Base-by-base conservation (phyloP, 1,140 invertebrate genomes). In the Thaumetopoea pityocampa region DNA sequence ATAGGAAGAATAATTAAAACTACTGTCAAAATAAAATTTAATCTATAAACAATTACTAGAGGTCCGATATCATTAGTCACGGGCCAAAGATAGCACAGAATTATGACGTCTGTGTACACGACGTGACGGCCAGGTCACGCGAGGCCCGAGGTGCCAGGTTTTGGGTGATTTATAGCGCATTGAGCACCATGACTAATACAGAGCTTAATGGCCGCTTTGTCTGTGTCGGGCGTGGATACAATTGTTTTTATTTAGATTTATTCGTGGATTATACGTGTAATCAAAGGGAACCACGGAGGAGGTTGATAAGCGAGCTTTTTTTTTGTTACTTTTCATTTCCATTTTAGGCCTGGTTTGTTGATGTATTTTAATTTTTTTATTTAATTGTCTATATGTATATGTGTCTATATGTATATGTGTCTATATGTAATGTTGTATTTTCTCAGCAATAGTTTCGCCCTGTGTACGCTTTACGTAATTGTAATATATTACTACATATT, bases 31-130 rank as follows among this genome's bases (percentile, higher is more conserved):
- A 32, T 42, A 27, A 57, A 51, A 18, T 51, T 56, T 61, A 54
- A 57, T 62, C 53, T 45, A 26, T 52, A 59, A 43, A 33, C 47
- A 52, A 67, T 74, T 67, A 73, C 40, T 52, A 62, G 43, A 40
- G 52, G 49, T 54, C 38, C 57, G 23, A 36, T 26, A 51, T 59
- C 54, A 66, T 78, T 72, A 78, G 73, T 83, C 67, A 73, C 62
- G 68, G 67, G 24, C 55, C 51, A 65, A 64, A 48, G 63, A 66
- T 74, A 74, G 72, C 63, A 65, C 57, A 67, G 47, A 79, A 79
- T 83, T 79, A 80, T 79, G 73, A 83, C 71, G 76, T 80, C 73
- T 71, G 45, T 48, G 47, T 54, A 52, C 51, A 53, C 65, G 56
- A 65, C 69, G 51, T 58, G 51, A 48, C 34, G 63, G 24, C 32